Percentiles rank a stretch among this genome's conserved stretches.
Conservation (phyloP, 2,797 vertebrate genomes). For the Eospalax fontanierii region DNA sequence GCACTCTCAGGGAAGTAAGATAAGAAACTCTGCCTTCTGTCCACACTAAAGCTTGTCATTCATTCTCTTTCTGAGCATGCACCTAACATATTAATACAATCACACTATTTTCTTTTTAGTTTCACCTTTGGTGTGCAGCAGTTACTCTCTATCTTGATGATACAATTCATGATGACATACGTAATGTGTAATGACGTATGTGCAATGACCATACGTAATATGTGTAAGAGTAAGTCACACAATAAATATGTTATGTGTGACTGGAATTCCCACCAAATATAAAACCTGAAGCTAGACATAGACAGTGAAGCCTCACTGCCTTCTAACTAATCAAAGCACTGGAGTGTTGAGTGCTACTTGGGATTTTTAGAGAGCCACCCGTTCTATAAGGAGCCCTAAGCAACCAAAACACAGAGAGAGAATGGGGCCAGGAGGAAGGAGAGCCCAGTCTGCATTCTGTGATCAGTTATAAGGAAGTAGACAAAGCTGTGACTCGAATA, state of each 20-base stretch:
- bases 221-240: not conserved
- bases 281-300: slow-evolving; percentile 15
- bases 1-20: not conserved
- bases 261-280: not conserved
- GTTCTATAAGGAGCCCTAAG: not conserved
- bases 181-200: not conserved
- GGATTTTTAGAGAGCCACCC: not conserved
- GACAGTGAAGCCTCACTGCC: not conserved
- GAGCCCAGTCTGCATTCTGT: not conserved
- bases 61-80: slow-evolving; percentile 6
- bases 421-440: not conserved
- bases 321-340: not conserved
- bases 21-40: not conserved
- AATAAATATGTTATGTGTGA: not conserved
- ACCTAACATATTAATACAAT: not conserved
- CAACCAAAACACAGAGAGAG: not conserved
- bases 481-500: not conserved
- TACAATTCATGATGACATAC: not conserved
- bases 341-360: not conserved
- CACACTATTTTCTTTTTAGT: slow-evolving; percentile 43
- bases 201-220: not conserved
- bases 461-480: not conserved
- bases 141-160: not conserved
- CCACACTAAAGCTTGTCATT: not conserved
- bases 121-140: not conserved